Conservation (phyloP, 2,888 invertebrate genomes). For the Pollenia labialis region DNA sequence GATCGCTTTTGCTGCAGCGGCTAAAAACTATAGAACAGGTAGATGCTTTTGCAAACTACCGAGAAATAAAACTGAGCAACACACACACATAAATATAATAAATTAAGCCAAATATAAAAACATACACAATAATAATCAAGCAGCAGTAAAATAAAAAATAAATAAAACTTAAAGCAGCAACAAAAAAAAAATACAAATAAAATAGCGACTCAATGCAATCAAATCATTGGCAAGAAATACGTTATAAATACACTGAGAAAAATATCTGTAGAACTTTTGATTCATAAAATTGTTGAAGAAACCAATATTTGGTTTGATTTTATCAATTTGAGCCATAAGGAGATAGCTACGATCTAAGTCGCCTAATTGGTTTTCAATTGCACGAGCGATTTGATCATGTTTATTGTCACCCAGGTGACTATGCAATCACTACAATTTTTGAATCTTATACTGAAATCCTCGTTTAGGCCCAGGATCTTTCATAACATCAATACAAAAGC, state of each 20-base stretch:
- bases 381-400: too few relatives aligned
- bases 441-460: too few relatives aligned
- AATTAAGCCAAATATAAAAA: conserved; percentile 58
- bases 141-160: conserved; percentile 43
- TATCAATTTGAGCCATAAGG: too few relatives aligned
- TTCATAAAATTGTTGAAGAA: background rate
- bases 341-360: too few relatives aligned
- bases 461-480: too few relatives aligned
- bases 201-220: conserved; percentile 47
- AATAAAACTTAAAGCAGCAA: conserved; percentile 1
- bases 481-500: too few relatives aligned
- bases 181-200: conserved; percentile 29
- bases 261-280: background rate
- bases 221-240: conserved; percentile 19
- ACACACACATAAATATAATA: conserved; percentile 31
- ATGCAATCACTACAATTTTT: too few relatives aligned
- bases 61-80: conserved; percentile 11
- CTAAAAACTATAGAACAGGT: background rate
- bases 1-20: conserved; percentile 3
- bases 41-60: conserved; percentile 15
- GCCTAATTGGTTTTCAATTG: too few relatives aligned
- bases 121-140: conserved; percentile 53
- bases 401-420: too few relatives aligned
- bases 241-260: conserved; percentile 27
- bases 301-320: too few relatives aligned